These are phyloP conservation scores for Copsychus sechellarum DNA, from an alignment of 2,113 vertebrate genomes.

Conservation along the genomic window DNA sequence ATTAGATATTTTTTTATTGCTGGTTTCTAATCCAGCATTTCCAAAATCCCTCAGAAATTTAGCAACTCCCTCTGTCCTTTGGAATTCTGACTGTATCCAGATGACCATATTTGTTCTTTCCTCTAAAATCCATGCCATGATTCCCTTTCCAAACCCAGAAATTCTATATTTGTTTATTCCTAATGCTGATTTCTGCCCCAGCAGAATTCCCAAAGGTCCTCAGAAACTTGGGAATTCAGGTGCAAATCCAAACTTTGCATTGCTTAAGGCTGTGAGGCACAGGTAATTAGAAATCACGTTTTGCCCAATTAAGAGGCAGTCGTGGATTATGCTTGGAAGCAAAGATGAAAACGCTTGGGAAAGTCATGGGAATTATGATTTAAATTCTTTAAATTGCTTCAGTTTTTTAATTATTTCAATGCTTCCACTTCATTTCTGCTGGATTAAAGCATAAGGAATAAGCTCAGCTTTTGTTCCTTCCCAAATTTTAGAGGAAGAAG, in stretches of 20 bases:
- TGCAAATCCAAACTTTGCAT: neutral
- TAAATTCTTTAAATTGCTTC: neutral
- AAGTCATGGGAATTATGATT: neutral
- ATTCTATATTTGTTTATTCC: neutral
- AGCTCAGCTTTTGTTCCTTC: neutral
- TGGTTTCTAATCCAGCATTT: neutral
- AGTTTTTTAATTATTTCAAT: neutral
- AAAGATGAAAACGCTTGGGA: neutral
- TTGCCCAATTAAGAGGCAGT: neutral
- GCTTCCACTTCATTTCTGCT: neutral
- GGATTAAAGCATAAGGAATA: neutral
- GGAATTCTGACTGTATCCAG: neutral
- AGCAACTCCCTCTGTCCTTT: neutral
- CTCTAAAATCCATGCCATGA: neutral
- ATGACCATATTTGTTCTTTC: neutral
- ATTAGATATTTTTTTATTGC: accelerated
- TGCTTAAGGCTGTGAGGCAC: neutral
- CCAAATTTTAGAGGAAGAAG: neutral
- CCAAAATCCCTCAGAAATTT: neutral
- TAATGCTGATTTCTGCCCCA: neutral
- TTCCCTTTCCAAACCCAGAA: neutral
- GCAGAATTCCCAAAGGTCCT: neutral
- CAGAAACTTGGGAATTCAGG: neutral
- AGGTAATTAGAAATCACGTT: neutral
- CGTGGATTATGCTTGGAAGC: neutral